Conservation (phyloP, 2,797 vertebrate species). For the Takifugu ocellatus region DNA sequence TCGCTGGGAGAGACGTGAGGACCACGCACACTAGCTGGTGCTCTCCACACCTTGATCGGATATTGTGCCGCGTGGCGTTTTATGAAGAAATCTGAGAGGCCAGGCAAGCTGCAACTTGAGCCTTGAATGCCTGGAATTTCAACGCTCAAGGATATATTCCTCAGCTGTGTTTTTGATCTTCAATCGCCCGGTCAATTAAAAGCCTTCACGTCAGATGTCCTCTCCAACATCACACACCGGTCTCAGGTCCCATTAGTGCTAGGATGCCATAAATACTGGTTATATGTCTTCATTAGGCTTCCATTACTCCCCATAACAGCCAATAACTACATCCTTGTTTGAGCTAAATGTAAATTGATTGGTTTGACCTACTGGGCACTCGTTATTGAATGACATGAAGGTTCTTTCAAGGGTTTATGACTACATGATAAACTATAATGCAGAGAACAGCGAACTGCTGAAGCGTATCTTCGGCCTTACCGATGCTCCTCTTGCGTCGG, state of each 20-base stretch:
- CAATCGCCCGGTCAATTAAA: constrained; percentile 62
- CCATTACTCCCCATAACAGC: constrained; percentile 51
- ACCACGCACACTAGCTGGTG: constrained; percentile 32
- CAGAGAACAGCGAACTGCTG: not conserved
- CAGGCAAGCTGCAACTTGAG: constrained; percentile 81
- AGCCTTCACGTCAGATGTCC: constrained; percentile 56
- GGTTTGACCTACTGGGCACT: constrained; percentile 54
- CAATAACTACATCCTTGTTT: constrained; percentile 58
- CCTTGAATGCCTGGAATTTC: constrained; percentile 89
- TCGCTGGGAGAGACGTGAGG: constrained; percentile 13
- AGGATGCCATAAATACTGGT: constrained; percentile 58
- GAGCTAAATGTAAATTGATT: constrained; percentile 54
- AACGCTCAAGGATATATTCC: constrained; percentile 73
- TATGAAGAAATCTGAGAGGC: constrained; percentile 69
- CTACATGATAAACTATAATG: constrained; percentile 17
- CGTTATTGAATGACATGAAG: constrained; percentile 15
- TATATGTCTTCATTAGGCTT: constrained; percentile 60
- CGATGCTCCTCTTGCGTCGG: constrained; percentile 89
- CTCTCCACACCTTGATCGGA: constrained; percentile 62
- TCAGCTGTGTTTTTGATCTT: constrained; percentile 64
- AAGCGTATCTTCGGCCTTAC: constrained; percentile 71
- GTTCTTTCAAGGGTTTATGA: constrained; percentile 40
- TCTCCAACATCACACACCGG: constrained; percentile 47
- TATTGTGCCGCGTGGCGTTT: constrained; percentile 66
- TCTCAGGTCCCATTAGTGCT: constrained; percentile 51